Percentiles rank a stretch among this genome's conserved stretches.
phyloP scores from a whole-genome alignment of 1,140 invertebrate species.

The Tribolium castaneum region DNA sequence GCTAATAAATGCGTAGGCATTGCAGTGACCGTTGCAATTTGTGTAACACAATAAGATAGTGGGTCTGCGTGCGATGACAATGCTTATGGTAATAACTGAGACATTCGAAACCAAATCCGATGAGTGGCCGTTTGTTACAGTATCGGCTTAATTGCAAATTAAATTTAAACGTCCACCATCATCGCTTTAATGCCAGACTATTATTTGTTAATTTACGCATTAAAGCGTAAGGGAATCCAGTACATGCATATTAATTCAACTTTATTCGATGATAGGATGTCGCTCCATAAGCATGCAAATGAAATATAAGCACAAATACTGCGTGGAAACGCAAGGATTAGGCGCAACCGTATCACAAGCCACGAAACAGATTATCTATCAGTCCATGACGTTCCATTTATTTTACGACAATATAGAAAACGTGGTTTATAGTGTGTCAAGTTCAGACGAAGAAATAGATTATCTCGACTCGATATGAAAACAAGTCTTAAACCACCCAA shows the following conservation, averaged over 20 bases:
- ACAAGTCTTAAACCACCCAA: not conserved
- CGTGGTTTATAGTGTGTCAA: not conserved
- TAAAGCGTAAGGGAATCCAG: slow-evolving; percentile 22
- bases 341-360: not conserved
- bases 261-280: not conserved
- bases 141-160: slow-evolving; percentile 35
- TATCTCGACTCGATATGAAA: not conserved
- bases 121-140: not conserved
- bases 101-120: not conserved
- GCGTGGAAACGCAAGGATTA: not conserved
- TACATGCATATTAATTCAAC: slow-evolving; percentile 28
- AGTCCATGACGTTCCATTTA: slow-evolving; percentile 1
- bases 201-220: slow-evolving; percentile 36
- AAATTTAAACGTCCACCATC: slow-evolving; percentile 32
- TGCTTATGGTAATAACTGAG: not conserved
- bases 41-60: too few relatives aligned
- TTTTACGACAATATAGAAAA: not conserved
- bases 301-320: slow-evolving; percentile 2
- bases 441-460: not conserved
- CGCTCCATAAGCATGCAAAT: slow-evolving; percentile 21
- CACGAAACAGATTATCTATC: not conserved
- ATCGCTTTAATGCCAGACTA: slow-evolving; percentile 23
- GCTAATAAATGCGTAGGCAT: too few relatives aligned
- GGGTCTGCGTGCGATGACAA: not conserved
- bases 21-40: too few relatives aligned